A percentile compares a stretch with the other conserved stretches of the same genome.
phyloP scores from a whole-genome alignment of 2,113 vertebrate species.

The Holacanthus passer region DNA sequence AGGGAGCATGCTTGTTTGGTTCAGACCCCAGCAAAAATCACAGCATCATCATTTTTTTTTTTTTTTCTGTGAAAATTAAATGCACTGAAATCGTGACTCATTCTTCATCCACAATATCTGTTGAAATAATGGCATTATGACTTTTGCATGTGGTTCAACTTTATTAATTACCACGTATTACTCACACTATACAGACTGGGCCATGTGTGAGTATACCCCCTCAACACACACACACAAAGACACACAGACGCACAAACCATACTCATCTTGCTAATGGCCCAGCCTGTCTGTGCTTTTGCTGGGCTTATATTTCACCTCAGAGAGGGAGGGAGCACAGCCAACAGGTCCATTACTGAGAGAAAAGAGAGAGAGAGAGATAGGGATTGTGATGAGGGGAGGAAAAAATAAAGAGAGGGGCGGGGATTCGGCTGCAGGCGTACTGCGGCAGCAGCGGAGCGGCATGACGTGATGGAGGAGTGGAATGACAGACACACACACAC shows the following conservation, averaged over 20 bases:
- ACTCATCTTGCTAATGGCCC: conserved; percentile 79
- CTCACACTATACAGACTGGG: conserved; percentile 42
- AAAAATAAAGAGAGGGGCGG: conserved; percentile 57
- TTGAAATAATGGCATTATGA: too few relatives aligned
- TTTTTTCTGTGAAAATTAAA: too few relatives aligned
- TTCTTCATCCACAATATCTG: too few relatives aligned
- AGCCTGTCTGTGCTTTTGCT: conserved; percentile 59
- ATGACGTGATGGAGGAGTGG: conserved; percentile 77
- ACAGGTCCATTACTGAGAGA: conserved; percentile 79
- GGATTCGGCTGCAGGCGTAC: conserved; percentile 77
- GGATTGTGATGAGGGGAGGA: conserved; percentile 47
- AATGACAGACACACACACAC: conserved; percentile 67
- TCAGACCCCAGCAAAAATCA: too few relatives aligned
- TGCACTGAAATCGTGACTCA: too few relatives aligned
- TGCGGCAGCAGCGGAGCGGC: conserved; percentile 79
- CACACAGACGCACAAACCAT: conserved; percentile 37
- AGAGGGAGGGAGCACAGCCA: conserved; percentile 75
- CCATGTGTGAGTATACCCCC: conserved; percentile 8
- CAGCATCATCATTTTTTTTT: too few relatives aligned
- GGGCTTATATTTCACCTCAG: conserved; percentile 79
- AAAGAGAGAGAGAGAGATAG: conserved; percentile 44
- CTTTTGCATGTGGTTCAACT: too few relatives aligned
- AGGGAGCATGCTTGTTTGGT: too few relatives aligned
- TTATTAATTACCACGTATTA: conserved; percentile 69
- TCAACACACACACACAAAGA: conserved; percentile 21